Conservation (phyloP, 2,797 vertebrate species). For the Rallus crepitans region DNA sequence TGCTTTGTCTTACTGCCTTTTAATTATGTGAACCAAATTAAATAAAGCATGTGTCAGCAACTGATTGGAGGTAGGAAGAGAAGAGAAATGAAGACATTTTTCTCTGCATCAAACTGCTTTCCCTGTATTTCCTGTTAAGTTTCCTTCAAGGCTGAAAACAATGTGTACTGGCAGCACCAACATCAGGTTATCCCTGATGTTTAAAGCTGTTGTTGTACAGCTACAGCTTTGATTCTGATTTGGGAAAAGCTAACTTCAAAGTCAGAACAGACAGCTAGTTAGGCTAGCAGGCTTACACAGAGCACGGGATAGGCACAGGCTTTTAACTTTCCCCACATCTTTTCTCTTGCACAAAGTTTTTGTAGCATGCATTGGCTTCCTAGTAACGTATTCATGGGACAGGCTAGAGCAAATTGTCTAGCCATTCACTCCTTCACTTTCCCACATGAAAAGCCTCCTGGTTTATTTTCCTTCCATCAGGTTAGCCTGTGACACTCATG, state of each 20-base stretch:
- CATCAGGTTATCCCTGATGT: not conserved
- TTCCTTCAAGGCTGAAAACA: not conserved
- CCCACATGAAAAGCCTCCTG: not conserved
- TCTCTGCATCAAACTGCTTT: not conserved
- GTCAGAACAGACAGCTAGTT: not conserved
- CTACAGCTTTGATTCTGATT: not conserved
- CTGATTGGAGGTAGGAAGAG: not conserved
- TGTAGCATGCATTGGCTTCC: not conserved
- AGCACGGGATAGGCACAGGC: not conserved
- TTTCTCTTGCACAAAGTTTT: not conserved
- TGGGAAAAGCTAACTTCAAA: not conserved
- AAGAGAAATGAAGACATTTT: not conserved
- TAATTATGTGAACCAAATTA: not conserved
- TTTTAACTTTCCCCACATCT: not conserved
- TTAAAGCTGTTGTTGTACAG: not conserved
- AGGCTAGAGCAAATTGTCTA: not conserved
- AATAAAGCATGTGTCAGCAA: not conserved
- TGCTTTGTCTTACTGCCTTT: not conserved
- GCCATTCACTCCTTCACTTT: not conserved
- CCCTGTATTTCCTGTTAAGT: not conserved
- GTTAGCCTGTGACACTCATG: not conserved
- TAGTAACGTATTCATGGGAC: not conserved
- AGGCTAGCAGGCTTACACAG: not conserved
- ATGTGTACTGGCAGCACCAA: not conserved
- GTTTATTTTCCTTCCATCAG: not conserved